A percentile compares a stretch with the other conserved stretches of the same genome.
Conservation (phyloP, 2,888 invertebrate genomes). For the Leucophora obtusa region DNA sequence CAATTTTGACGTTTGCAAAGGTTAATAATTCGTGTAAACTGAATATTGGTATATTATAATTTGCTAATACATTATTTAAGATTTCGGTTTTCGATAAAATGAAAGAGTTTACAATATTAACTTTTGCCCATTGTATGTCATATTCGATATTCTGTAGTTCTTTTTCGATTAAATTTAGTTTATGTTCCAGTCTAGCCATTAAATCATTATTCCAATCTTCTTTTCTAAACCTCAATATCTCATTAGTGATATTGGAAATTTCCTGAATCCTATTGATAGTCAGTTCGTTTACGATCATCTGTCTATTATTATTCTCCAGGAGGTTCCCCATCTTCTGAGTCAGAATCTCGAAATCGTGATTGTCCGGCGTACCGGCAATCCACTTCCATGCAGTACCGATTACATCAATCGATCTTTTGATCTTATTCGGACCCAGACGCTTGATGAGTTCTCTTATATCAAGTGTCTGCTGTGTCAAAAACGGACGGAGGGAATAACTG, state of each 20-base stretch:
- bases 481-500: too few relatives aligned
- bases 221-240: too few relatives aligned
- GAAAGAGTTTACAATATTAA: too few relatives aligned
- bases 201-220: too few relatives aligned
- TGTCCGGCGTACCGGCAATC: slow-evolving; percentile 54
- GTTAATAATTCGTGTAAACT: not conserved
- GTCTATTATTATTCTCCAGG: slow-evolving; percentile 55
- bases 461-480: not conserved
- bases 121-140: slow-evolving; percentile 53
- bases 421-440: slow-evolving; percentile 6
- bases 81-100: too few relatives aligned
- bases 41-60: not conserved
- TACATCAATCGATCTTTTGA: slow-evolving; percentile 12
- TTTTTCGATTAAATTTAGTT: slow-evolving; percentile 31
- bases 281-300: slow-evolving; percentile 51
- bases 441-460: not conserved
- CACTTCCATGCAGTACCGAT: too few relatives aligned
- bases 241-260: slow-evolving; percentile 9
- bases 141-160: slow-evolving; percentile 49
- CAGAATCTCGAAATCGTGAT: slow-evolving; percentile 41
- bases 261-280: slow-evolving; percentile 27
- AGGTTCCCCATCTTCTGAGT: slow-evolving; percentile 50
- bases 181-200: not conserved
- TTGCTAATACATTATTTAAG: too few relatives aligned
- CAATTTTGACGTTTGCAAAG: slow-evolving; percentile 1